phyloP scores from a whole-genome alignment of 2,113 vertebrate genomes.

The Pseudonaja textilis region DNA sequence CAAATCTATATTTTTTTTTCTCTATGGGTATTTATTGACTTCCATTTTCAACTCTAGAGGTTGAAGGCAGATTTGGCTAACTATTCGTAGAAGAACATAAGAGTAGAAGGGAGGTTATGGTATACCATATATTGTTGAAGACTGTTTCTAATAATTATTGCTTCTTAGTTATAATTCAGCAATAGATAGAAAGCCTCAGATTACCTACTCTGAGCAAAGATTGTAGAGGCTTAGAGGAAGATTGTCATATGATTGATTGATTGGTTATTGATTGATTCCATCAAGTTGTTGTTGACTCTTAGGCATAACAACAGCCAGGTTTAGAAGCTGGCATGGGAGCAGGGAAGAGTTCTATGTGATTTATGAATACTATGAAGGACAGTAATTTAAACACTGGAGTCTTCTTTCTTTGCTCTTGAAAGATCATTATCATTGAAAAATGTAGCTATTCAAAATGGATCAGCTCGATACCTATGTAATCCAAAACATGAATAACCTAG shows the following conservation, averaged over 20 bases:
- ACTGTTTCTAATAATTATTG: background rate
- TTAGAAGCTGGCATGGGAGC: background rate
- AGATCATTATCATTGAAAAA: slow-evolving; percentile 23
- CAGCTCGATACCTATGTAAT: background rate
- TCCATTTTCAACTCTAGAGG: background rate
- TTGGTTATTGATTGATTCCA: background rate
- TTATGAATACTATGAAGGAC: background rate
- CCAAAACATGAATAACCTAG: background rate
- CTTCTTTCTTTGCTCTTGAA: slow-evolving; percentile 6
- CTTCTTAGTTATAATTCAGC: background rate
- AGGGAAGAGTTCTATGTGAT: background rate
- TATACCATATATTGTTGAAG: background rate
- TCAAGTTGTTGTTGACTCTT: background rate
- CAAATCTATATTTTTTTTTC: background rate
- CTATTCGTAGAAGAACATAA: background rate
- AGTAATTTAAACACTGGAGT: background rate
- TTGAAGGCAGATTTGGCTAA: background rate
- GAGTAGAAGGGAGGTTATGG: background rate
- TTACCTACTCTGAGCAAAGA: background rate
- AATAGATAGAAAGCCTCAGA: background rate
- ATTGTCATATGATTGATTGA: background rate
- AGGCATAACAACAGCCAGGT: background rate
- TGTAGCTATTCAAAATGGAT: slow-evolving; percentile 28
- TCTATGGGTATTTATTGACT: background rate
- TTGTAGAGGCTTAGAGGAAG: background rate